Conservation (phyloP, 2,888 invertebrate genomes). For the Apoda limacodes region DNA sequence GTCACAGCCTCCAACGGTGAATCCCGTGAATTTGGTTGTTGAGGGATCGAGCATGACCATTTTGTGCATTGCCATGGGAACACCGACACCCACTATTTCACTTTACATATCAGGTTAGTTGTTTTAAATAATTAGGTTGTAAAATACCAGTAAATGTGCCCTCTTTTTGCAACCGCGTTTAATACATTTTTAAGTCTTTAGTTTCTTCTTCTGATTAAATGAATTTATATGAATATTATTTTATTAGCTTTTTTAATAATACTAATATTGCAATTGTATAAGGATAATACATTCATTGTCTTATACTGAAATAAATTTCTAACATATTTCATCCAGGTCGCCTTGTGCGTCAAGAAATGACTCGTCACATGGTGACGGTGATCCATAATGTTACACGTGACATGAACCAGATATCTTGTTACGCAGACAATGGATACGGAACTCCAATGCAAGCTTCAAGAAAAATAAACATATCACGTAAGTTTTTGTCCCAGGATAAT, state of each 20-base stretch:
- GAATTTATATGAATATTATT: no score
- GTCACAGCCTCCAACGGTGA: conserved; percentile 81
- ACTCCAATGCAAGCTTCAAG: conserved; percentile 88
- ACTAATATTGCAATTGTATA: no score
- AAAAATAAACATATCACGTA: conserved; percentile 85
- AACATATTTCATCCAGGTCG: conserved; percentile 61
- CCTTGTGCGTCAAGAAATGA: conserved; percentile 84
- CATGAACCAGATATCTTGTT: conserved; percentile 89
- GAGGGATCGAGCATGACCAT: conserved; percentile 91
- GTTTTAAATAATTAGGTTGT: conserved; percentile 3
- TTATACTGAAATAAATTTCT: no score
- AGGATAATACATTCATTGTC: no score
- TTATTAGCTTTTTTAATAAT: no score
- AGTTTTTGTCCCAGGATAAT: conserved; percentile 38
- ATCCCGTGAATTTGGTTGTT: conserved; percentile 84
- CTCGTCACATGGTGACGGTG: conserved; percentile 88
- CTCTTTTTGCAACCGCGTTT: no score
- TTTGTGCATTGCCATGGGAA: conserved; percentile 86
- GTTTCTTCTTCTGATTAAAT: no score
- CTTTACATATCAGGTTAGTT: conserved; percentile 79
- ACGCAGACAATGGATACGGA: conserved; percentile 89
- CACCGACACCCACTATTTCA: conserved; percentile 86
- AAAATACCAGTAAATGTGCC: conserved; percentile 1
- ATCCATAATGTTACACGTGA: conserved; percentile 86
- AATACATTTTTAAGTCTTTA: conserved; percentile 1